Conservation (phyloP, 2,888 invertebrate species). For the Ametastegia equiseti region DNA sequence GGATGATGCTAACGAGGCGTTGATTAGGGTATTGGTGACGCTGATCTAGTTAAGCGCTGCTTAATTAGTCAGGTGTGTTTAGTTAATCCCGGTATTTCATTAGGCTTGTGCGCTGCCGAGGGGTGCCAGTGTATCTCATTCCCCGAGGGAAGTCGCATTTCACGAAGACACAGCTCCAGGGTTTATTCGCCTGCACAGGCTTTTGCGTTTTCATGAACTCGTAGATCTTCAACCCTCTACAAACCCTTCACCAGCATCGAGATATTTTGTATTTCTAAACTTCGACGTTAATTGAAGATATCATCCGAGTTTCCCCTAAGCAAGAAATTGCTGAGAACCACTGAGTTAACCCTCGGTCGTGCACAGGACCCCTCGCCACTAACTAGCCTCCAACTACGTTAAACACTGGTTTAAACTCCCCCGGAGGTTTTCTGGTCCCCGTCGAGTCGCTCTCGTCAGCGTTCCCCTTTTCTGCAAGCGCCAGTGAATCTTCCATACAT, state of each 20-base stretch:
- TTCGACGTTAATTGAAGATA: neutral
- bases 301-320: neutral
- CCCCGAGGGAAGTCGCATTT: neutral
- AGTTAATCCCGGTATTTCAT: slow-evolving; percentile 71
- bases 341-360: slow-evolving; percentile 58
- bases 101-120: slow-evolving; percentile 59
- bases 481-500: neutral
- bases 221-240: neutral
- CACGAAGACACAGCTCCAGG: neutral
- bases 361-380: slow-evolving; percentile 60
- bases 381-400: slow-evolving; percentile 71
- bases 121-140: slow-evolving; percentile 61
- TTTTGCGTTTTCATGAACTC: neutral
- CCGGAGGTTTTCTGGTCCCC: slow-evolving; percentile 45
- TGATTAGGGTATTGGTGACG: slow-evolving; percentile 72
- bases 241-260: neutral
- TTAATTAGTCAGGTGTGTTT: slow-evolving; percentile 72
- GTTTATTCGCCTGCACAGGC: neutral
- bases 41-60: slow-evolving; percentile 70
- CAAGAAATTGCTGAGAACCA: slow-evolving; percentile 59
- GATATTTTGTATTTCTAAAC: neutral
- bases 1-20: slow-evolving; percentile 69
- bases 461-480: slow-evolving; percentile 17
- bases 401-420: slow-evolving; percentile 71
- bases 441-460: slow-evolving; percentile 36